Base-by-base conservation (phyloP, 1,140 invertebrate species). In the Hylaeus volcanicus region DNA sequence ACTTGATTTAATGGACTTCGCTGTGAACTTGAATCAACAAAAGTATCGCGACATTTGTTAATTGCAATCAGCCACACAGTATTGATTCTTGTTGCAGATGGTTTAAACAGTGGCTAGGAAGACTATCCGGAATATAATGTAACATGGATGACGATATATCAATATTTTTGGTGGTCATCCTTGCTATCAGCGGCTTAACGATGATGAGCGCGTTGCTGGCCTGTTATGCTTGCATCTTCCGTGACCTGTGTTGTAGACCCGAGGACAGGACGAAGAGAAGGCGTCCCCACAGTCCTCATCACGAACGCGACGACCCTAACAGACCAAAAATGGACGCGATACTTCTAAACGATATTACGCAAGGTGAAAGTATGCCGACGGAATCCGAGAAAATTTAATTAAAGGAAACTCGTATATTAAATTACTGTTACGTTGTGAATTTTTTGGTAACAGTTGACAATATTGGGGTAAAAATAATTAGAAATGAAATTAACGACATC, bases 321-420 rank as follows among this genome's bases (percentile, higher is more conserved):
- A 81, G 72, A 56, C 66, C 45, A 4, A 86, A 64, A 74, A 4
- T 77, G 45, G 89, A 91, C 14, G 56, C 56, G 9, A 90, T 90
- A 73, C 85, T 85, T 8, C 73, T 92, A 8, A 91, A 88, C 14
- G 90, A 92, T n/a, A 86, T 91, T n/a, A 89, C 86, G 8, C 90
- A 90, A 75, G 86, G 77, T 14, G 89, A 91, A 55, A 92, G 91
- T 75, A 90, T 92, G 90, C 87, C 89, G 2, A 91, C 91, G 0
- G 90, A 92, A 81, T 90, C 90, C 5, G 90, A 92, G 69, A 91
- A 90, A 79, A 60, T 92, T 56, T 92, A 88, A 84, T 55, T 5
- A 53, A 11, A 74, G 1, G 11, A 1, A 72, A 70, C 26, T 53
- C 4, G n/a, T 69, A 11, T 58, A 58, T 51, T 0, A 26, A 60